Conservation (phyloP, 2,113 vertebrate genomes). For the Xyrauchen texanus region DNA sequence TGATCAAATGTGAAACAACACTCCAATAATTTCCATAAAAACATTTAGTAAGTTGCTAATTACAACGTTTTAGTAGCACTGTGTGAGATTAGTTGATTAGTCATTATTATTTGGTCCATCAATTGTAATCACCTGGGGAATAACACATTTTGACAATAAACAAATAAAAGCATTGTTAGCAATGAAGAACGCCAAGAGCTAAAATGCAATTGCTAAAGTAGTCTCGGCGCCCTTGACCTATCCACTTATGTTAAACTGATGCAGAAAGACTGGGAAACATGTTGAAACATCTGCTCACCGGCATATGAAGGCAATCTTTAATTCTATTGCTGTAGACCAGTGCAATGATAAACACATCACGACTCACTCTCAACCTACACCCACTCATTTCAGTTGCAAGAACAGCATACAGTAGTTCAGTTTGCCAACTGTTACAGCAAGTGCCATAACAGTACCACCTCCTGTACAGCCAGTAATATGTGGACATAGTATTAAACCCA, state of each 20-base stretch:
- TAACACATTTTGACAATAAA: too few relatives aligned
- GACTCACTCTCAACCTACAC: constrained; percentile 23
- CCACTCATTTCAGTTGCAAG: constrained; percentile 24
- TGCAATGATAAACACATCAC: constrained; percentile 33
- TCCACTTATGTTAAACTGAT: not conserved
- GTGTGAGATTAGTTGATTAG: not conserved
- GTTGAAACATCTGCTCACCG: not conserved
- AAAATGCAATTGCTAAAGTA: not conserved
- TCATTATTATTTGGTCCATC: not conserved
- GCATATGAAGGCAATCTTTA: not conserved
- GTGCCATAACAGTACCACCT: constrained; percentile 50
- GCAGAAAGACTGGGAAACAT: not conserved
- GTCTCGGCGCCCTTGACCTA: not conserved
- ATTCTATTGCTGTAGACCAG: not conserved
- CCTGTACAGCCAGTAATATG: constrained; percentile 13
- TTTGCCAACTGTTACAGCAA: constrained; percentile 15
- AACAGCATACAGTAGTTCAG: constrained; percentile 8
- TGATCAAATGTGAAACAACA: not conserved
- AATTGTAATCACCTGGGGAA: too few relatives aligned
- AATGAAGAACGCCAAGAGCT: not conserved
- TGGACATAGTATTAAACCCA: not conserved
- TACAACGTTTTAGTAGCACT: not conserved
- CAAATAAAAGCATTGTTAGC: too few relatives aligned
- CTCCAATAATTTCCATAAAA: not conserved
- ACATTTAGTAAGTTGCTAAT: constrained; percentile 5